Evolutionary conservation across 2,113 vertebrate species (phyloP), one percentile per base, ranked within the genome.

Genomic region (Chascanopsetta lugubris): DNA sequence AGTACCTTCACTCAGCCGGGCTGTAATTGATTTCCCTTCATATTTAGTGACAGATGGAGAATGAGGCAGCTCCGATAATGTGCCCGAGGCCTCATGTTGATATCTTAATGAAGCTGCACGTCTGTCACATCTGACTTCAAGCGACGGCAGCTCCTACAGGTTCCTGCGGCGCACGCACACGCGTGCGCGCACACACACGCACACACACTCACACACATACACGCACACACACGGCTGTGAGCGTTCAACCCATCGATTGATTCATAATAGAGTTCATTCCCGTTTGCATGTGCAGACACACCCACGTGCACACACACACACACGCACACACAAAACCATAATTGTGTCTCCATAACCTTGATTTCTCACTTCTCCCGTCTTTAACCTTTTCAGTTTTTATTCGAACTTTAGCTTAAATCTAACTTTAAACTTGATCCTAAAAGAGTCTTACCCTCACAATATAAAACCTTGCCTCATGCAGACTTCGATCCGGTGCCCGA

Each of bases 81-180:
- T 24, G 11, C 5, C 0, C n/a, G 6, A 62, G 27, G 63, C 2
- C 1, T 62, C 61, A 30, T 54, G 49, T 29, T 59, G 58, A 54
- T 46, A 61, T 50, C 51, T 56, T 60, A 60, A 71, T 75, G 40
- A 65, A 71, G 42, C 17, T 43, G 18, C 58, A 10, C 7, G 9
- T 21, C 42, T 45, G 42, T n/a, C n/a, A n/a, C n/a, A n/a, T n/a
- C 8, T 40, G 17, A 24, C 12, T 18, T 29, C 13, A 27, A 50
- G n/a, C n/a, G n/a, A n/a, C n/a, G n/a, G n/a, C n/a, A n/a, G n/a
- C n/a, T n/a, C n/a, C n/a, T n/a, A n/a, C n/a, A n/a, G n/a, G n/a
- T n/a, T n/a, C n/a, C n/a, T n/a, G n/a, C n/a, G n/a, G n/a, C 15
- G 27, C 27, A 58, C 25, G 40, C 40, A 32, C 58, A 25, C 42